Base-by-base conservation (phyloP, 2,888 invertebrate species). In the Oscheius sp. region DNA sequence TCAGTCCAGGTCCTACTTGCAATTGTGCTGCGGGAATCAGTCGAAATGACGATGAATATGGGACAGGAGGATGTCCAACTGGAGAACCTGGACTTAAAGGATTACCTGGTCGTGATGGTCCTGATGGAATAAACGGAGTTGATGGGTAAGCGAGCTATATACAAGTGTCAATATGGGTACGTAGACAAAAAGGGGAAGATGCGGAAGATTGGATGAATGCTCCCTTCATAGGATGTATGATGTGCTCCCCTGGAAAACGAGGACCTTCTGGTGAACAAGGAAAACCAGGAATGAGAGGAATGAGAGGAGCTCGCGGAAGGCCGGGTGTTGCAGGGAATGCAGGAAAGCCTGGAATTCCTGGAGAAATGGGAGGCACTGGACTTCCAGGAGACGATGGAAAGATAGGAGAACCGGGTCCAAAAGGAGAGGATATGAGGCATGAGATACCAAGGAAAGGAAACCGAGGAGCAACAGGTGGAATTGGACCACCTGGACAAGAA, bases 261-360 rank as follows among this genome's bases (percentile, higher is more conserved):
- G 77, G 77, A 66, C 49, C 70, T 32, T 54, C 72, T 33, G 77
- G 77, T 68, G 73, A 73, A 45, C 33, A 33, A 17, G 77, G 77
- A 72, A 75, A 77, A 68, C 79, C 79, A 8, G 79, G 79, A 54
- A 68, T 74, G 0, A 70, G 79, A 32, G 79, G 79, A 70, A 79
- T 79, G 79, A 70, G 79, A 36, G 79, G 79, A 72, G 73, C 74
- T 59, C 72, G 75, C 70, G 79, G 79, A 72, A 66, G 68, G 50
- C 70, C 77, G 45, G 77, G 77, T 71, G 44, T 69, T n/a, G 70
- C 72, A 38, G 79, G 79, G 67, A 73, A 70, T 26, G 76, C 73
- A 59, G 74, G 78, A 68, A 74, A 74, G 32, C 79, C 79, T 17
- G 79, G 79, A 67, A 66, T 67, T 38, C 73, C 71, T 8, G 79